Base-by-base conservation (phyloP, 2,888 invertebrate genomes). In the Pristionchus exspectatus region DNA sequence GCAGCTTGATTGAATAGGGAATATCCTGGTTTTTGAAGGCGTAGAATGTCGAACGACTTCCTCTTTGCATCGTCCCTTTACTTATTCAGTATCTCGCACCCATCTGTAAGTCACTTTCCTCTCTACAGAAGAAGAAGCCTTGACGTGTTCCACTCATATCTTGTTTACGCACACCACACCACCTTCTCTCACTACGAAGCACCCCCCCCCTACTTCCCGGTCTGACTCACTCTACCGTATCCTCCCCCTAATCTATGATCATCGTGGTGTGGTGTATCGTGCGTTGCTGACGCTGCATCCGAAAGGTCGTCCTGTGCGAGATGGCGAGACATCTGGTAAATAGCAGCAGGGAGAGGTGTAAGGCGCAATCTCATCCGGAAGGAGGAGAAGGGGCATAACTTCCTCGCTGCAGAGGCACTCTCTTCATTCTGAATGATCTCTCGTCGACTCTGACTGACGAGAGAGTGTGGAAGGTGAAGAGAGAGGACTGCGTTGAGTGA, bases 141-240 rank as follows among this genome's bases (percentile, higher is more conserved):
- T 50, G 54, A 12, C 54, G 18, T n/a, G n/a, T 59, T 84, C 56
- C 84, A 18, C 83, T 21, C 59, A 27, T 84, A n/a, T 54, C 38
- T 27, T 84, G 27, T n/a, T 44, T 44, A 30, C 84, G 14, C 84
- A 50, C 83, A n/a, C n/a, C n/a, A n/a, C n/a, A 9, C 84, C 84
- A 30, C 44, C 84, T 84, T 38, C 84, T 84, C 84, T 77, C 83
- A 30, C 54, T 54, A 0, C 44, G 74, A 5, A 16, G 10, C 38
- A 2, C 16, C n/a, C 24, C 9, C 77, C 44, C 16, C 38, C 54
- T 9, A 74, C 38, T 74, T 38, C 74, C 74, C 74, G 38, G 33
- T 74, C 33, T 74, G 74, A 74, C 74, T 74, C 74, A 74, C 18
- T 12, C 63, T 63, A 24, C 21, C 63, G 44, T 50, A 44, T n/a